Percentiles rank a stretch among this genome's conserved stretches.
Evolutionary conservation across 2,113 vertebrate species (phyloP).

Genomic region (Callorhinus ursinus): DNA sequence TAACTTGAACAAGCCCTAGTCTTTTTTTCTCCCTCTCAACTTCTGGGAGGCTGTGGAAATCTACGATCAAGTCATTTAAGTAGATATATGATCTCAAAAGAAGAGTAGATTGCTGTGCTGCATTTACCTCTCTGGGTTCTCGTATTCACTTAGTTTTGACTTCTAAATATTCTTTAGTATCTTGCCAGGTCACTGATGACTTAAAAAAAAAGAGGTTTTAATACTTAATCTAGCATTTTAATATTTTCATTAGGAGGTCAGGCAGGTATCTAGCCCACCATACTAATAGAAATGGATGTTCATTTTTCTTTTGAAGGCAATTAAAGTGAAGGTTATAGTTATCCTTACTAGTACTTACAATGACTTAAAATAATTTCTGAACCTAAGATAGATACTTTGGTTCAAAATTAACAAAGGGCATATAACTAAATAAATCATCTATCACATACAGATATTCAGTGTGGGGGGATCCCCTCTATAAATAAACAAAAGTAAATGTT

Average conservation of each 20-base stretch:
- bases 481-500: background rate
- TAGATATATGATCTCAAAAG: background rate
- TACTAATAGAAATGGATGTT: conserved; percentile 46
- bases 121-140: background rate
- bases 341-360: background rate
- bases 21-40: background rate
- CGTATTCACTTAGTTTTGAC: background rate
- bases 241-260: background rate
- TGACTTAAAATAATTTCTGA: conserved; percentile 30
- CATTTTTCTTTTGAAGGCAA: conserved; percentile 41
- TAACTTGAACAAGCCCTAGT: background rate
- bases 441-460: background rate
- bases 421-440: background rate
- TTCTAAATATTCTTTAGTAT: conserved; percentile 44
- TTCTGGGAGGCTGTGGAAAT: background rate
- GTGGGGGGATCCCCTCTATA: background rate
- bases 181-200: background rate
- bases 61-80: background rate
- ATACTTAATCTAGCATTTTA: conserved; percentile 3
- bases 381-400: background rate
- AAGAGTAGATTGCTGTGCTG: background rate
- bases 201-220: conserved; percentile 13
- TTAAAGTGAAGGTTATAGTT: background rate
- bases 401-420: background rate
- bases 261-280: background rate